Percentiles rank a stretch among this genome's conserved stretches.
Conservation (phyloP, 2,888 invertebrate species). For the Drosophila kambysellisi region DNA sequence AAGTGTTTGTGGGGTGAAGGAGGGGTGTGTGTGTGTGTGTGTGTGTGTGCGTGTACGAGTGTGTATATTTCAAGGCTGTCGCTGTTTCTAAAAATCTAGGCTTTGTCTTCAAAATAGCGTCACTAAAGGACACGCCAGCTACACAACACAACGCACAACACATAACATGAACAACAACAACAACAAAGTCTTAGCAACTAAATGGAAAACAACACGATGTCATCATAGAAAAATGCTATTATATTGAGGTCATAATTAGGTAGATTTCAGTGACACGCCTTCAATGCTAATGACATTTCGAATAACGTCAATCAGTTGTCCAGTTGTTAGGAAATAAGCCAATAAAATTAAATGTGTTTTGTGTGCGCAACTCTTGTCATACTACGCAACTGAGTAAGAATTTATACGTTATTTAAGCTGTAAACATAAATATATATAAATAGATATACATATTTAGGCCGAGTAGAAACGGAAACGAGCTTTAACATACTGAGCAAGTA, state of each 20-base stretch:
- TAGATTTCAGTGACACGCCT: conserved; percentile 31
- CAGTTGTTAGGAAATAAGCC: background rate
- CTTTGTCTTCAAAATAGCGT: conserved; percentile 60
- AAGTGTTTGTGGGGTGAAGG: conserved; percentile 1
- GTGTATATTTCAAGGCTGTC: conserved; percentile 48
- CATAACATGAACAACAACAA: background rate
- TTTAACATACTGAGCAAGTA: background rate
- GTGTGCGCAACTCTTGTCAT: background rate
- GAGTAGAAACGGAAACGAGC: too few relatives aligned
- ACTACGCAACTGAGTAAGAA: background rate
- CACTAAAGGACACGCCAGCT: conserved; percentile 51
- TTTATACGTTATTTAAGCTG: background rate
- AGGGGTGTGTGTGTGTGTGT: conserved; percentile 11
- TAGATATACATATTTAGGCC: background rate
- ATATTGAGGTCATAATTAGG: conserved; percentile 32
- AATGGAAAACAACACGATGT: conserved; percentile 30
- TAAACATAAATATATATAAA: background rate
- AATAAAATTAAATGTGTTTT: conserved; percentile 6
- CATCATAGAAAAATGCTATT: conserved; percentile 23
- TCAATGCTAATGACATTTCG: conserved; percentile 21
- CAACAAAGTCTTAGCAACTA: conserved; percentile 14
- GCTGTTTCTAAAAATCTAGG: conserved; percentile 60
- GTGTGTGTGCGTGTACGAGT: conserved; percentile 11
- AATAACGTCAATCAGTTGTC: conserved; percentile 10
- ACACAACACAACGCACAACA: conserved; percentile 7